Evolutionary conservation across 1,140 invertebrate genomes (phyloP).

Genomic region (Drosophila nasuta): DNA sequence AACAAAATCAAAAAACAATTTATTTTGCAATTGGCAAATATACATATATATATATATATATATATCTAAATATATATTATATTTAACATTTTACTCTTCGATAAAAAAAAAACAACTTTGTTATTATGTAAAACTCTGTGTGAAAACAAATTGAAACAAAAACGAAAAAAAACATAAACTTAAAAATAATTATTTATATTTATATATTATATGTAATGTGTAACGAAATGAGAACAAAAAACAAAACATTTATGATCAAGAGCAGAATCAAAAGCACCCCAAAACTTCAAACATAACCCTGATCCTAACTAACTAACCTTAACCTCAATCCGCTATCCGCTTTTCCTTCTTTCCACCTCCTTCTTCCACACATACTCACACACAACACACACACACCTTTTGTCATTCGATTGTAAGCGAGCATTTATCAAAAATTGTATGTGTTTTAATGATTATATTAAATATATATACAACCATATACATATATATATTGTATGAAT

Average conservation of each 20-base stretch:
- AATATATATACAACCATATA: constrained; percentile 79
- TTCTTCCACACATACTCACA: neutral
- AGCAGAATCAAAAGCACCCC: constrained; percentile 69
- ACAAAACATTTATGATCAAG: constrained; percentile 42
- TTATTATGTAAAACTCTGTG: constrained; percentile 71
- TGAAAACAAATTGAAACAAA: constrained; percentile 64
- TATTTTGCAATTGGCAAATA: constrained; percentile 57
- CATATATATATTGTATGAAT: constrained; percentile 75
- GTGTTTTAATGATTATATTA: constrained; percentile 84
- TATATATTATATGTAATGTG: constrained; percentile 50
- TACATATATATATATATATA: constrained; percentile 28
- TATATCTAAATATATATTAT: constrained; percentile 43
- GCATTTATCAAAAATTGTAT: constrained; percentile 84
- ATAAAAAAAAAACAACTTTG: constrained; percentile 58
- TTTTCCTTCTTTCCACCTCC: neutral
- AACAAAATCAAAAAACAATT: constrained; percentile 40
- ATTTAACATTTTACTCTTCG: constrained; percentile 60
- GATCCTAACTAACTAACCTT: neutral
- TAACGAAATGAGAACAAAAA: constrained; percentile 24
- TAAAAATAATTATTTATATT: constrained; percentile 53
- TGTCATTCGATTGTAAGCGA: constrained; percentile 80
- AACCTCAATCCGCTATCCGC: neutral
- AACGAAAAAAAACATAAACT: constrained; percentile 35
- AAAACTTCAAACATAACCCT: constrained; percentile 12
- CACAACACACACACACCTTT: constrained; percentile 21